A percentile compares a stretch with the other conserved stretches of the same genome.
Conservation (phyloP, 2,888 invertebrate species). For the Hirudinaria manillensis region DNA sequence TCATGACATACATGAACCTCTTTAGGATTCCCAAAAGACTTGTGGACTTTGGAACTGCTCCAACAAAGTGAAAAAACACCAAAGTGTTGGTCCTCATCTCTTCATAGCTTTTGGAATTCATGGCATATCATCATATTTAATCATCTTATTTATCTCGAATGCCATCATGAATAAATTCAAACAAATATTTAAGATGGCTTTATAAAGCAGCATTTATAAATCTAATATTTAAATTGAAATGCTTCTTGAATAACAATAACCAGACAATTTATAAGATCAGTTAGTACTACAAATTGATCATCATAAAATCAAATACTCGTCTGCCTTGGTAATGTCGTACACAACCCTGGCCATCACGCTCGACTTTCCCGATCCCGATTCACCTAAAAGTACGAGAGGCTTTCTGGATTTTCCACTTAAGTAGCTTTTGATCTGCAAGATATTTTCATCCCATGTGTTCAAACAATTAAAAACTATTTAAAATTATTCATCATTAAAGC, state of each 20-base stretch:
- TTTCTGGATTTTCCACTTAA: neutral
- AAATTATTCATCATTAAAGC: neutral
- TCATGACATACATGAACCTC: constrained; percentile 48
- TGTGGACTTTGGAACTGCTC: constrained; percentile 52
- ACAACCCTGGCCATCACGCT: constrained; percentile 25
- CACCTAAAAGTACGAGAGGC: constrained; percentile 20
- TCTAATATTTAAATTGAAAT: neutral
- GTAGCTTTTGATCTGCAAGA: constrained; percentile 20
- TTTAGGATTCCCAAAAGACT: constrained; percentile 48
- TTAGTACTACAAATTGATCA: neutral
- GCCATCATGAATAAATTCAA: too few relatives aligned
- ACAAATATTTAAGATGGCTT: neutral
- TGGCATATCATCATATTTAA: too few relatives aligned
- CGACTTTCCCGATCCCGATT: constrained; percentile 29
- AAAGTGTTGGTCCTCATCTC: constrained; percentile 37
- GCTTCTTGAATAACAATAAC: neutral
- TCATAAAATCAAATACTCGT: neutral
- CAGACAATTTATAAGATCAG: neutral
- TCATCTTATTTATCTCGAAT: too few relatives aligned
- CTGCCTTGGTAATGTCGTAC: neutral
- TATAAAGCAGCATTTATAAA: neutral
- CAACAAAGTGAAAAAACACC: constrained; percentile 53
- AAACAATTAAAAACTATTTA: neutral
- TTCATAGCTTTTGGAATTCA: neutral
- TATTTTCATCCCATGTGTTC: too few relatives aligned